A percentile compares a stretch with the other conserved stretches of the same genome.
These are phyloP conservation scores for Adelphocoris suturalis DNA, from an alignment of 2,888 invertebrate species.

Conservation along the genomic window DNA sequence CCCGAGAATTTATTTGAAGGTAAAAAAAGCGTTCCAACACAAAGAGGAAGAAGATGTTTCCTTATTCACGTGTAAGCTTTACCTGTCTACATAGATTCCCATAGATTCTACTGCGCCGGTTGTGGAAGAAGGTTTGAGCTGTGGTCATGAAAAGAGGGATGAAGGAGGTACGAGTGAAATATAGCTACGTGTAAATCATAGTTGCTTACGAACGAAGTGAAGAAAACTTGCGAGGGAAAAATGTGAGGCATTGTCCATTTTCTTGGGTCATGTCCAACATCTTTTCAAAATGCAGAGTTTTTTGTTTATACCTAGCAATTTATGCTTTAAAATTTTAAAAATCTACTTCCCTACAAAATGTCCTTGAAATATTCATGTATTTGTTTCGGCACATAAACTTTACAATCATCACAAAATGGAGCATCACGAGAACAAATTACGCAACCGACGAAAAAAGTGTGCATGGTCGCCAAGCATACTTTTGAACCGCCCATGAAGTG, in stretches of 20 bases:
- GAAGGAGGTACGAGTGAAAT: constrained; percentile 23
- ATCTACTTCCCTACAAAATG: too few relatives aligned
- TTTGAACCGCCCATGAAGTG: too few relatives aligned
- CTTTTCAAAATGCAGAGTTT: too few relatives aligned
- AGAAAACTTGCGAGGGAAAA: neutral
- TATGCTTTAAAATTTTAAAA: too few relatives aligned
- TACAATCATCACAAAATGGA: too few relatives aligned
- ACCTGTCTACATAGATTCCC: constrained; percentile 13
- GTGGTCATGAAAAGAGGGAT: constrained; percentile 12
- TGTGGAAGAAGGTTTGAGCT: neutral
- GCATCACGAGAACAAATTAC: too few relatives aligned
- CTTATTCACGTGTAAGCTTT: constrained; percentile 34
- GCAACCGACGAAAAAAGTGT: too few relatives aligned
- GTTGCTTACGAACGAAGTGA: constrained; percentile 13
- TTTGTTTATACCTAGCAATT: too few relatives aligned
- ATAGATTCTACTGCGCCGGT: neutral
- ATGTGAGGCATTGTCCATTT: neutral
- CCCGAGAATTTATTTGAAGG: constrained; percentile 39
- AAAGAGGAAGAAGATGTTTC: constrained; percentile 40
- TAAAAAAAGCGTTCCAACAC: neutral
- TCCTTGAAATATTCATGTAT: too few relatives aligned
- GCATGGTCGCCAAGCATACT: too few relatives aligned
- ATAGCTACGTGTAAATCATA: constrained; percentile 43
- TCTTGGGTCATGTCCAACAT: too few relatives aligned
- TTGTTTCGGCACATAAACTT: too few relatives aligned